These are phyloP conservation scores for Clavelina lepadiformis DNA, from an alignment of 23 tunicate species.

Conservation along the genomic window DNA sequence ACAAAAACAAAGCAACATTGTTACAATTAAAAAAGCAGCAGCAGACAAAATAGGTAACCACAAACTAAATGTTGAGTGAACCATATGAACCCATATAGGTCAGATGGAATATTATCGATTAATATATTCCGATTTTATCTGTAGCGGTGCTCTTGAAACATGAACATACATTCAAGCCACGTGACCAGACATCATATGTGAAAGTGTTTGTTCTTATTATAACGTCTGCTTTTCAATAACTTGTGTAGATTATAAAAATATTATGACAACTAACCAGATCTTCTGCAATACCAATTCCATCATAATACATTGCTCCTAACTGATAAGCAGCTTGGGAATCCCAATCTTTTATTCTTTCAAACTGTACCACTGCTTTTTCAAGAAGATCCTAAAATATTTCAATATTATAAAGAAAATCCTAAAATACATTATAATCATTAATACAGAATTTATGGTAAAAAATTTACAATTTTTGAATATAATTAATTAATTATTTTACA, in stretches of 20 bases:
- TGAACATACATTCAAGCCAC: too few relatives aligned
- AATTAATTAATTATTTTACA: too few relatives aligned
- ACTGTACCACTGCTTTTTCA: conserved; percentile 72
- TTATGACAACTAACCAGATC: conserved; percentile 44
- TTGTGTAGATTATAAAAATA: neutral
- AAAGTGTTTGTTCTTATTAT: neutral
- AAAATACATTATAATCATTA: neutral
- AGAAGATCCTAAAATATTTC: conserved; percentile 44
- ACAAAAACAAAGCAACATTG: too few relatives aligned
- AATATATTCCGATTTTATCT: too few relatives aligned
- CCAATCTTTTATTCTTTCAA: conserved; percentile 73
- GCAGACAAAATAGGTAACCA: too few relatives aligned
- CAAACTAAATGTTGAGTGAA: too few relatives aligned
- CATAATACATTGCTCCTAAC: conserved; percentile 83
- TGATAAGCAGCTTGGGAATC: conserved; percentile 85
- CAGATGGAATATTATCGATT: too few relatives aligned
- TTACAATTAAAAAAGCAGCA: too few relatives aligned
- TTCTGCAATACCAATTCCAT: conserved; percentile 64
- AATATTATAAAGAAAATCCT: neutral
- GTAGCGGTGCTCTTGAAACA: too few relatives aligned
- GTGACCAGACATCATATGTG: neutral
- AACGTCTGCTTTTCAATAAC: neutral
- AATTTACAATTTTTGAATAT: too few relatives aligned
- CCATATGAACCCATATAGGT: too few relatives aligned
- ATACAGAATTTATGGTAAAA: neutral